phyloP scores from a whole-genome alignment of 2,888 invertebrate species.

The Sinopyrophorus schimmeli region DNA sequence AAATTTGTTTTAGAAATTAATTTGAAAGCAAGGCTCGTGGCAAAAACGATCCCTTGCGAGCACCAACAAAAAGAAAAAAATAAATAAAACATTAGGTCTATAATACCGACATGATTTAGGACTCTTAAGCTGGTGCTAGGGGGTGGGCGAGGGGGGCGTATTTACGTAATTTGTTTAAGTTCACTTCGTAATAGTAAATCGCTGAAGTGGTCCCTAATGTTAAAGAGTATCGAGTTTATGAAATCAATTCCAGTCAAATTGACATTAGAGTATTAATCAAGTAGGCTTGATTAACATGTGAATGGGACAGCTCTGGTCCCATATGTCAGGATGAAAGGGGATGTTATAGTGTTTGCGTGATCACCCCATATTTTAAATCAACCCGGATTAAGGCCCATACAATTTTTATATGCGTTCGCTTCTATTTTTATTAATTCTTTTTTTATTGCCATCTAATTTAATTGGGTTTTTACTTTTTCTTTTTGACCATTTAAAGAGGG shows the following conservation, averaged over 20 bases:
- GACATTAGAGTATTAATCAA: constrained; percentile 53
- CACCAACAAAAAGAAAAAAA: too few relatives aligned
- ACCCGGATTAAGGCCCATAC: constrained; percentile 33
- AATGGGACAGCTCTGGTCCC: constrained; percentile 47
- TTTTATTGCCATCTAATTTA: constrained; percentile 1
- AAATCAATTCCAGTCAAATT: constrained; percentile 54
- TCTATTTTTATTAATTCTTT: constrained; percentile 7
- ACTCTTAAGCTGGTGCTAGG: too few relatives aligned
- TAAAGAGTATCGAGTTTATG: constrained; percentile 44
- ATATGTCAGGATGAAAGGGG: constrained; percentile 48
- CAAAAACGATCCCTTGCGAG: too few relatives aligned
- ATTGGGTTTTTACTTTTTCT: constrained; percentile 11
- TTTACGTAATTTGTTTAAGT: constrained; percentile 18
- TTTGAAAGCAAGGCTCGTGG: too few relatives aligned
- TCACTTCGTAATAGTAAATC: constrained; percentile 16
- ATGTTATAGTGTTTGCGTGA: constrained; percentile 38
- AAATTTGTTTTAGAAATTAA: too few relatives aligned
- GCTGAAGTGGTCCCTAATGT: constrained; percentile 36
- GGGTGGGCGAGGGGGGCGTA: too few relatives aligned
- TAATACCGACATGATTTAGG: too few relatives aligned
- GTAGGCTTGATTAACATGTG: constrained; percentile 51
- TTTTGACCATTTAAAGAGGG: constrained; percentile 6
- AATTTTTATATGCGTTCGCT: constrained; percentile 33
- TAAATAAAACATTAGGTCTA: too few relatives aligned
- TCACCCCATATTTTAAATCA: constrained; percentile 38